These are phyloP conservation scores for Platichthys stellatus DNA, from an alignment of 2,113 vertebrate genomes.

Conservation along the genomic window DNA sequence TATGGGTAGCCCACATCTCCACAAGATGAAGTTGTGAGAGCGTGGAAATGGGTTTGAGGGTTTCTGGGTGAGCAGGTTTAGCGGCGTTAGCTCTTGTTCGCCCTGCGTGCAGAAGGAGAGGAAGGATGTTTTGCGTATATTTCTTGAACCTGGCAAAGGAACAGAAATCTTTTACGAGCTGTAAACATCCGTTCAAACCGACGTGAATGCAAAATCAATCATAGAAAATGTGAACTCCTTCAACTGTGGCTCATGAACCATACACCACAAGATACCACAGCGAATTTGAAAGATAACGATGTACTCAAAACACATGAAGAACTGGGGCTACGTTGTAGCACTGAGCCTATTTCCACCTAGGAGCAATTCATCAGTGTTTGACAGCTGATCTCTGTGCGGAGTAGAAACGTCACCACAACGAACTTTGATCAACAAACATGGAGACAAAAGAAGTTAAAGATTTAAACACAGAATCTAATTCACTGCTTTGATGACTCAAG, in stretches of 20 bases:
- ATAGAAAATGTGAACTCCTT: not conserved
- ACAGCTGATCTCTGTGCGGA: no score
- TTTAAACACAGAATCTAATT: no score
- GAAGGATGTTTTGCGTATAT: not conserved
- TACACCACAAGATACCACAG: conserved; percentile 3
- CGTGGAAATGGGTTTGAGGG: not conserved
- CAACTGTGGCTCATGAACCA: conserved; percentile 3
- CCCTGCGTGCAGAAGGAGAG: not conserved
- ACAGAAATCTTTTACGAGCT: not conserved
- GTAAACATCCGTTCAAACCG: not conserved
- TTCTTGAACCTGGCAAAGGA: not conserved
- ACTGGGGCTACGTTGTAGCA: not conserved
- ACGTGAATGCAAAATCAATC: conserved; percentile 9
- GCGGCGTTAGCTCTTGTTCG: not conserved
- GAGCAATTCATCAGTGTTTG: no score
- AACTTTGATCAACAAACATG: no score
- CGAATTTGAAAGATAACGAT: conserved; percentile 23
- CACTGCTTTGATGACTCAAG: no score
- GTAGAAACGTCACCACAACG: no score
- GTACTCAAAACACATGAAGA: conserved; percentile 14
- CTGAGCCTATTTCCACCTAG: no score
- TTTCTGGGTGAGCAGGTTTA: not conserved
- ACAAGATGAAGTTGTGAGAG: conserved; percentile 13
- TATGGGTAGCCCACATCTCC: conserved; percentile 39
- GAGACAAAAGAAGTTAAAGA: no score